phyloP scores from a whole-genome alignment of 2,797 vertebrate species.

The Huso huso region DNA sequence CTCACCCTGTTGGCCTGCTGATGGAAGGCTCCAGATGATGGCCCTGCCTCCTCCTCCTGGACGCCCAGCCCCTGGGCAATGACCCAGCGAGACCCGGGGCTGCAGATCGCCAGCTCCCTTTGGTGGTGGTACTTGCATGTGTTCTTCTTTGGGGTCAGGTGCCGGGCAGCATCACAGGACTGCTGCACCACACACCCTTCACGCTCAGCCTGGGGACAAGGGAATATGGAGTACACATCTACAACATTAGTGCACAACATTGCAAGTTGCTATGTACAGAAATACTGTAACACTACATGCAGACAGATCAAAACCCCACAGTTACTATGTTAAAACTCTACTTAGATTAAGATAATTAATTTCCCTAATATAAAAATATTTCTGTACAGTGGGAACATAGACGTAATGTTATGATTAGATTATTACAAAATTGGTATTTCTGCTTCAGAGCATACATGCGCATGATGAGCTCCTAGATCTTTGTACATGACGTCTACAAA shows the following conservation, averaged over 20 bases:
- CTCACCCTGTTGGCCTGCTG: constrained; percentile 56
- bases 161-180: constrained; percentile 25
- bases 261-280: not conserved
- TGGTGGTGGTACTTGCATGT: constrained; percentile 36
- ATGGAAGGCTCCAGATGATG: constrained; percentile 31
- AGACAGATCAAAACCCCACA: not conserved
- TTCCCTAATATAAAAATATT: not conserved
- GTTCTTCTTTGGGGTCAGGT: constrained; percentile 34
- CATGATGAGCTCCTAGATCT: no score
- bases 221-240: constrained; percentile 12
- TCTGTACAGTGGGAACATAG: no score
- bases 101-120: constrained; percentile 36
- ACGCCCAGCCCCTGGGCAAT: constrained; percentile 9
- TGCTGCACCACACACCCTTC: constrained; percentile 36
- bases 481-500: not conserved
- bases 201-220: constrained; percentile 46
- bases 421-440: no score
- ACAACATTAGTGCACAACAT: constrained; percentile 7
- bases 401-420: no score
- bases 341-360: not conserved
- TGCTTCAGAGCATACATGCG: no score
- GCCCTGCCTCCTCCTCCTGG: constrained; percentile 17
- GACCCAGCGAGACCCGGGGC: constrained; percentile 8
- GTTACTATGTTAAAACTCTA: not conserved
- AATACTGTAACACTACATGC: not conserved